Evolutionary conservation across 2,888 invertebrate species (phyloP).

Genomic region (Leptogaster cylindrica): DNA sequence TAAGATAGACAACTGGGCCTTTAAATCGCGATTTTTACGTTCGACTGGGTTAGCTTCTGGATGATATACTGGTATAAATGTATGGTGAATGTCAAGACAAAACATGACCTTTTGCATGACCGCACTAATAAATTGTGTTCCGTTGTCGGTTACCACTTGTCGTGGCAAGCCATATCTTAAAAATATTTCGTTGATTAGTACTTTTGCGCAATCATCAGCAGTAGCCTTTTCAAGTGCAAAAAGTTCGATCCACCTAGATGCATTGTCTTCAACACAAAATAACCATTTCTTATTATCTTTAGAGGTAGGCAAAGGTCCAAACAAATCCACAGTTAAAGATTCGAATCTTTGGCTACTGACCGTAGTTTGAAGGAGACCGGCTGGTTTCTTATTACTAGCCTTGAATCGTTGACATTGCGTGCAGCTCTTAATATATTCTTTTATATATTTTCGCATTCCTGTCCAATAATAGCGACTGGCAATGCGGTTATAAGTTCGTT

Average conservation of each 20-base stretch:
- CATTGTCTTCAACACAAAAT: slow-evolving; percentile 51
- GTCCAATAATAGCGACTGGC: slow-evolving; percentile 46
- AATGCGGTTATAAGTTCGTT: slow-evolving; percentile 24
- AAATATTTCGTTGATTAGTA: slow-evolving; percentile 54
- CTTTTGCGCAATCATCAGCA: slow-evolving; percentile 51
- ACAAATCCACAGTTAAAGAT: slow-evolving; percentile 47
- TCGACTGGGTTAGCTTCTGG: slow-evolving; percentile 55
- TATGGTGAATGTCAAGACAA: slow-evolving; percentile 45
- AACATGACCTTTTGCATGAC: slow-evolving; percentile 54
- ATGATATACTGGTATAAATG: slow-evolving; percentile 53
- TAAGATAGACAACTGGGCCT: no score
- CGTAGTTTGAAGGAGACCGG: slow-evolving; percentile 46
- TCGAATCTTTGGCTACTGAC: slow-evolving; percentile 47
- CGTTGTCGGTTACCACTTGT: slow-evolving; percentile 55
- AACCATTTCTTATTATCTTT: slow-evolving; percentile 50
- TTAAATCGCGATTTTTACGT: slow-evolving; percentile 49
- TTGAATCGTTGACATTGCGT: slow-evolving; percentile 43
- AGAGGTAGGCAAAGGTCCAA: slow-evolving; percentile 45
- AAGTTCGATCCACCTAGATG: slow-evolving; percentile 52
- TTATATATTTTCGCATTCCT: slow-evolving; percentile 35
- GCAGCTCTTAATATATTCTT: neutral
- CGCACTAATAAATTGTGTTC: slow-evolving; percentile 53
- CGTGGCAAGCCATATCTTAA: slow-evolving; percentile 54
- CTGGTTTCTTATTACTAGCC: slow-evolving; percentile 47
- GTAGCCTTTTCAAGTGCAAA: slow-evolving; percentile 52